Evolutionary conservation across 92 coral and sea anemone genomes (phyloP).

Genomic region (Micromussa lordhowensis): DNA sequence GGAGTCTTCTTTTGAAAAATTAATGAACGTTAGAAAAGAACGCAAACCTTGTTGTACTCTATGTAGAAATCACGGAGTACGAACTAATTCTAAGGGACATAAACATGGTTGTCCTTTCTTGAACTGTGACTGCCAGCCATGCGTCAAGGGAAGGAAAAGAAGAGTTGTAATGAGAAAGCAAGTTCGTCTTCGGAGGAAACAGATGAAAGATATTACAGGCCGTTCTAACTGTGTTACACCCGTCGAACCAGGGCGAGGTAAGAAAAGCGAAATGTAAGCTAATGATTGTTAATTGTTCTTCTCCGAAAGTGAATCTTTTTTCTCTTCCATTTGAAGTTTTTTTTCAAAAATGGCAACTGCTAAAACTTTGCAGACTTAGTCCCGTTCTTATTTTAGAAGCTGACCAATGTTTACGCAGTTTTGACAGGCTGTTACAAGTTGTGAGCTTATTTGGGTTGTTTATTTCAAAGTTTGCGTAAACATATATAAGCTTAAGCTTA

Average conservation of each 20-base stretch:
- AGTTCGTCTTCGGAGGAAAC: conserved; percentile 80
- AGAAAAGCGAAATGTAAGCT: neutral
- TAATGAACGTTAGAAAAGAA: conserved; percentile 15
- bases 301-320: too few relatives aligned
- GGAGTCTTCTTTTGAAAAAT: conserved; percentile 19
- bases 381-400: neutral
- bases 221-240: conserved; percentile 1
- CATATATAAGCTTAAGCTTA: too few relatives aligned
- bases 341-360: too few relatives aligned
- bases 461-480: too few relatives aligned
- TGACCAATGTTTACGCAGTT: neutral
- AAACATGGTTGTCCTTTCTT: conserved; percentile 67
- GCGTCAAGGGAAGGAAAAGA: conserved; percentile 67
- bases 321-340: too few relatives aligned
- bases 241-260: conserved; percentile 12
- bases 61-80: conserved; percentile 76
- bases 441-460: too few relatives aligned
- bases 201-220: conserved; percentile 70
- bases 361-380: neutral
- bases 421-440: neutral
- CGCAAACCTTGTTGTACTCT: conserved; percentile 73
- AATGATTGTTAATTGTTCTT: too few relatives aligned
- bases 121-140: conserved; percentile 68
- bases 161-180: conserved; percentile 80
- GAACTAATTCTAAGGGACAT: conserved; percentile 73